Conservation (phyloP, 2,113 vertebrate genomes). For the Rhea americana region DNA sequence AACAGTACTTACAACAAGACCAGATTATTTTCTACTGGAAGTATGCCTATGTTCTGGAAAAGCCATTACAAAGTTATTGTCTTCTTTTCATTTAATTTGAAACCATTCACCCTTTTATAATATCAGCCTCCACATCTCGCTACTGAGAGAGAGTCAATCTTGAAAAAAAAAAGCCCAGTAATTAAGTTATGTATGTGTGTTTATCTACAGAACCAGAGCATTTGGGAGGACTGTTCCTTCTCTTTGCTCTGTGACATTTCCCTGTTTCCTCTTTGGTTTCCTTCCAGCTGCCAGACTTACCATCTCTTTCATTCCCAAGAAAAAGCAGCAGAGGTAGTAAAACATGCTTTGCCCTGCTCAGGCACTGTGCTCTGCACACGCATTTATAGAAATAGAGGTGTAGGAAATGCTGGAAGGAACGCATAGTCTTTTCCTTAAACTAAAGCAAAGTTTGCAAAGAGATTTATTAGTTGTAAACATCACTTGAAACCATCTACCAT, state of each 20-base stretch:
- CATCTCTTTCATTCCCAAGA: neutral
- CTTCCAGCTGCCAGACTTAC: neutral
- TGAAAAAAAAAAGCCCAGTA: neutral
- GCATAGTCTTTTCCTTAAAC: neutral
- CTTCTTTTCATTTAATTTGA: conserved; percentile 45
- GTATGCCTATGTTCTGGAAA: neutral
- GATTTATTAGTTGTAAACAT: neutral
- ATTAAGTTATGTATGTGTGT: neutral
- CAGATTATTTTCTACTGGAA: neutral
- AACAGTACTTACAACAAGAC: neutral
- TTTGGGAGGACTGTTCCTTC: neutral
- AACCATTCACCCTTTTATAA: neutral
- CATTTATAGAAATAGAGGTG: neutral
- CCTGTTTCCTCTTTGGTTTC: neutral
- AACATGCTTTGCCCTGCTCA: rapidly evolving
- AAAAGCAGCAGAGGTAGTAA: neutral
- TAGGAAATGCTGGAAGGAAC: neutral
- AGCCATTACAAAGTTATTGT: conserved; percentile 2
- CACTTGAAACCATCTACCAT: neutral
- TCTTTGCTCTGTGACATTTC: neutral
- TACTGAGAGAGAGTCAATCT: neutral
- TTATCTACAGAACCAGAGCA: neutral
- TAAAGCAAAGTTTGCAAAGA: neutral
- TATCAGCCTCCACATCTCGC: neutral
- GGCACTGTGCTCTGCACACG: neutral